phyloP scores from a whole-genome alignment of 2,888 invertebrate genomes.

The Hesperia comma region DNA sequence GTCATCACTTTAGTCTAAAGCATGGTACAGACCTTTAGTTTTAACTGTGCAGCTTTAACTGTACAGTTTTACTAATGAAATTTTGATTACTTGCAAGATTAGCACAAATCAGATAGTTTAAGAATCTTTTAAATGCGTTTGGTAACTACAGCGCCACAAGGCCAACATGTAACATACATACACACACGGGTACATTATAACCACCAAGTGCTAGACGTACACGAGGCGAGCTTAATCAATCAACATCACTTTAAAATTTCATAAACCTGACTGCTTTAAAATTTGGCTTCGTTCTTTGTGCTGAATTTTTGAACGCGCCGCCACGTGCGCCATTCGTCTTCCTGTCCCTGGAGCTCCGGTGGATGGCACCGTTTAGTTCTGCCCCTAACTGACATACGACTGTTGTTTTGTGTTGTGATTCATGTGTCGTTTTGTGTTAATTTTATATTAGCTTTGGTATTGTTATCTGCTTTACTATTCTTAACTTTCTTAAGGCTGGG shows the following conservation, averaged over 20 bases:
- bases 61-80: no score
- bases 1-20: no score
- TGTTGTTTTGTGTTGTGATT: conserved; percentile 20
- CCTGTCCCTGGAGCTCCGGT: conserved; percentile 42
- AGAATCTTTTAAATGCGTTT: no score
- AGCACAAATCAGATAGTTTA: no score
- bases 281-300: conserved; percentile 19
- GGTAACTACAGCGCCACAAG: no score
- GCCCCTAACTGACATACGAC: conserved; percentile 24
- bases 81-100: no score
- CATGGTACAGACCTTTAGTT: no score
- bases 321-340: conserved; percentile 45
- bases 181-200: no score
- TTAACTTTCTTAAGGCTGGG: no score
- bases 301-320: conserved; percentile 17
- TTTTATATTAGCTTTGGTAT: background rate
- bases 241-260: conserved; percentile 19
- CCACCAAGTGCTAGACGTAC: conserved; percentile 4
- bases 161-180: no score
- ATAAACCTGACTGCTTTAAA: conserved; percentile 17
- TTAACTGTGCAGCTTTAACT: no score
- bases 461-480: no score
- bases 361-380: conserved; percentile 40
- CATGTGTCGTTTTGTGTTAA: conserved; percentile 8
- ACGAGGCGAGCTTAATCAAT: conserved; percentile 9